Evolutionary conservation across 2,888 invertebrate species (phyloP), one percentile per base, ranked within the genome.

Genomic region (Agriopis marginaria): DNA sequence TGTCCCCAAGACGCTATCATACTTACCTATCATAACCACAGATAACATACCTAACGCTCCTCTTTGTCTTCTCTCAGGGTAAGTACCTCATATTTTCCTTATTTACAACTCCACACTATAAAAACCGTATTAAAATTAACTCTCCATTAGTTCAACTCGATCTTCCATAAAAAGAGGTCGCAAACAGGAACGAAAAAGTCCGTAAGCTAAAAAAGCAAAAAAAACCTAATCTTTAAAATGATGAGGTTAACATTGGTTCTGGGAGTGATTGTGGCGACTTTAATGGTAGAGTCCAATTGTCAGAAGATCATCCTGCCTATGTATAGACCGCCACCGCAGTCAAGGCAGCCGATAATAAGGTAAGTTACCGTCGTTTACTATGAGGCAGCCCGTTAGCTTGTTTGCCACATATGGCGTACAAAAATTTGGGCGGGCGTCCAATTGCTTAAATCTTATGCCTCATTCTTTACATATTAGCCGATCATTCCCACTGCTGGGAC

Each of bases 301-400:
- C 55, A 69, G 56, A 11, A 9, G 11, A 14, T 56, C 14, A 63
- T 68, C 4, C 12, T 10, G 0, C 67, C 67, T 12, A 69, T 55
- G 0, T 69, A 65, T 9, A 61, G 64, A 17, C 68, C 68, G 0
- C 68, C 68, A n/a, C 68, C 55, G 4, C 50, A 14, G 7, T 58
- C 67, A 7, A 44, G 58, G 3, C 51, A 47, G 47, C 67, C 63
- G 3, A n/a, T 63, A 11, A 58, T 68, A 12, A 63, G 67, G 67
- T 68, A 53, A 42, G 56, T 39, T 61, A 7, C 5, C 11, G 4
- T 32, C 32, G 32, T 4, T 32, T 3, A 32, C 32, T 4, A 32
- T 32, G 0, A 32, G 32, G 32, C 32, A 4, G 32, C 32, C 3
- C 32, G 32, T 3, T 32, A 32, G 32, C 32, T 32, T 32, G 5